These are phyloP conservation scores for Crematogaster levior DNA, from an alignment of 2,888 invertebrate species.

Conservation along the genomic window DNA sequence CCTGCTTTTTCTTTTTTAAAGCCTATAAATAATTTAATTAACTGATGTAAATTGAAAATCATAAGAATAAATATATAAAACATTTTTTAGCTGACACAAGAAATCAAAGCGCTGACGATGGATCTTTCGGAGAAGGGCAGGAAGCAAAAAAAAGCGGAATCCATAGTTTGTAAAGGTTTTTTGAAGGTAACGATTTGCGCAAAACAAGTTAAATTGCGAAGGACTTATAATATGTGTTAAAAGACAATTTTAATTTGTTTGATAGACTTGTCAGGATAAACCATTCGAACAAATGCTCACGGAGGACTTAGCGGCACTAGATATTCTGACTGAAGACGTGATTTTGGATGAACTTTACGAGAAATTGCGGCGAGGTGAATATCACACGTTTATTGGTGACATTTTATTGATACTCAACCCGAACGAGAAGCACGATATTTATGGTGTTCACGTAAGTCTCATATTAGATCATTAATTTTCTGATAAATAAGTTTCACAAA, in stretches of 20 bases:
- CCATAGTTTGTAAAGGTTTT: constrained; percentile 84
- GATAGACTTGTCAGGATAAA: constrained; percentile 80
- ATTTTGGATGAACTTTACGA: constrained; percentile 90
- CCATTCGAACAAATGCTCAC: constrained; percentile 91
- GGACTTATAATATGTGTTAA: neutral
- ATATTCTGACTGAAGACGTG: constrained; percentile 90
- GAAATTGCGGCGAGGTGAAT: constrained; percentile 89
- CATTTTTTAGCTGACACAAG: constrained; percentile 89
- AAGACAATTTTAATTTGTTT: constrained; percentile 7
- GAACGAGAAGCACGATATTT: constrained; percentile 91
- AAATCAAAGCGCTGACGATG: constrained; percentile 89
- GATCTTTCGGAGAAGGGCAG: constrained; percentile 87
- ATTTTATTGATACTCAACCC: constrained; percentile 93
- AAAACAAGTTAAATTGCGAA: neutral
- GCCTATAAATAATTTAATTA: neutral
- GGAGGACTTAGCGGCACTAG: constrained; percentile 94
- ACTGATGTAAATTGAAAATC: neutral
- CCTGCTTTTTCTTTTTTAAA: neutral
- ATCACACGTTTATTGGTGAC: constrained; percentile 93
- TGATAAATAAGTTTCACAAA: neutral
- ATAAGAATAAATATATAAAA: neutral
- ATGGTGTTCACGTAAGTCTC: constrained; percentile 89
- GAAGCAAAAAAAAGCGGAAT: constrained; percentile 86
- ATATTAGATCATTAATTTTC: neutral
- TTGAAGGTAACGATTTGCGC: constrained; percentile 79